Evolutionary conservation across 2,113 vertebrate species (phyloP).

Genomic region (Prunella himalayana): DNA sequence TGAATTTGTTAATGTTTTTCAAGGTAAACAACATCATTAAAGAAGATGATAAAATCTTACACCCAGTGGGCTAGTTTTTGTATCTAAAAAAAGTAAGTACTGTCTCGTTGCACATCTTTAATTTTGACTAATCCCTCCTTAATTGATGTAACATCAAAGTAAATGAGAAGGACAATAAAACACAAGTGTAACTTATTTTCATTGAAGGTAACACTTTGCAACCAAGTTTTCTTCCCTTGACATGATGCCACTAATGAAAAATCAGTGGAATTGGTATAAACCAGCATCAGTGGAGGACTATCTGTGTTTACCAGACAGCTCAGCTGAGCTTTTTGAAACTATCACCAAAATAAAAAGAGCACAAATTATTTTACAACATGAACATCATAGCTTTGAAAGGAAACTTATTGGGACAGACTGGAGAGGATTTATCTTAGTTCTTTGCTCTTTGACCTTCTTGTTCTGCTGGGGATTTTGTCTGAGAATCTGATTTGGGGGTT

Average conservation of each 20-base stretch:
- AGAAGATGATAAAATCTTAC: background rate
- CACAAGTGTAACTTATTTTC: background rate
- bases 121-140: background rate
- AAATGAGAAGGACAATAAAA: constrained; percentile 5
- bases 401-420: background rate
- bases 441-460: background rate
- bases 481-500: background rate
- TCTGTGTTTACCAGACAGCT: background rate
- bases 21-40: background rate
- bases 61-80: background rate
- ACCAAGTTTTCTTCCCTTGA: background rate
- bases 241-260: background rate
- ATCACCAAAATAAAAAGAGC: background rate
- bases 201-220: background rate
- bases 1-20: background rate
- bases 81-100: background rate
- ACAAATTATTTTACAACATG: background rate
- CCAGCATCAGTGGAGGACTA: background rate
- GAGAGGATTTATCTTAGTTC: background rate
- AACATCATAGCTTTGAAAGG: background rate
- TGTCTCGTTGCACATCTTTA: background rate
- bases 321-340: background rate
- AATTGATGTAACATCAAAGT: background rate
- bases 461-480: background rate
- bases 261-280: background rate